Base-by-base conservation (phyloP, 1,140 invertebrate genomes). In the Dolichoris vasculosae region DNA sequence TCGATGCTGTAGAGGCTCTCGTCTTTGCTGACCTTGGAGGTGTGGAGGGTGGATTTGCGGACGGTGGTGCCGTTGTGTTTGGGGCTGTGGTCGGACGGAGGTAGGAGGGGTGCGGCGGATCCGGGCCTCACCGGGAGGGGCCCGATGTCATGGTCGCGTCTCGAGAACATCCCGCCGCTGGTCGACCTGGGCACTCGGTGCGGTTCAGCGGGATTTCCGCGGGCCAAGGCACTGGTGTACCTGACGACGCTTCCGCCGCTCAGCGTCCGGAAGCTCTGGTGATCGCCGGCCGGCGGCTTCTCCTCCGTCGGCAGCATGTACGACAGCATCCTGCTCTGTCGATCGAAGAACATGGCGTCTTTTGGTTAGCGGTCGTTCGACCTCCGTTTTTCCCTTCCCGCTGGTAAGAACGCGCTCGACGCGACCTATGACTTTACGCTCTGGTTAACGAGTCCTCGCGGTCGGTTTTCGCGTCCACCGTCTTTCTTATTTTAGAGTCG, bases 291-390 rank as follows among this genome's bases (percentile, higher is more conserved):
- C 78, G 91, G 92, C 83, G 92, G 92, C 87, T 94, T 93, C 90
- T 94, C 93, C 83, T 93, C 93, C 86, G 91, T 91, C 13, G 92
- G 92, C 76, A 94, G 82, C 91, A 94, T 93, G 88, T 94, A 94
- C 87, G 93, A 94, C 89, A 94, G 89, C 93, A 94, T 94, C 88
- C 87, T 92, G 67, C 32, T 59, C 48, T 67, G 67, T 35, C 23
- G 63, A 32, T 59, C 55, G 26, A 3, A 59, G n/a, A n/a, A n/a
- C n/a, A 59, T 13, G 55, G 40, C 6, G 9, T 4, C 43, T 46
- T 13, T 23, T 38, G 9, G n/a, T 9, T 17, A 55, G 17, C 20
- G 51, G n/a, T n/a, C 51, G 9, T 2, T 55, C 7, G 9, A 20
- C 51, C 51, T 20, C 17, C 43, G 43, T 51, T 2, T 59, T 59